These are phyloP conservation scores for Tamandua tetradactyla DNA, from an alignment of 2,797 vertebrate species.

Conservation along the genomic window DNA sequence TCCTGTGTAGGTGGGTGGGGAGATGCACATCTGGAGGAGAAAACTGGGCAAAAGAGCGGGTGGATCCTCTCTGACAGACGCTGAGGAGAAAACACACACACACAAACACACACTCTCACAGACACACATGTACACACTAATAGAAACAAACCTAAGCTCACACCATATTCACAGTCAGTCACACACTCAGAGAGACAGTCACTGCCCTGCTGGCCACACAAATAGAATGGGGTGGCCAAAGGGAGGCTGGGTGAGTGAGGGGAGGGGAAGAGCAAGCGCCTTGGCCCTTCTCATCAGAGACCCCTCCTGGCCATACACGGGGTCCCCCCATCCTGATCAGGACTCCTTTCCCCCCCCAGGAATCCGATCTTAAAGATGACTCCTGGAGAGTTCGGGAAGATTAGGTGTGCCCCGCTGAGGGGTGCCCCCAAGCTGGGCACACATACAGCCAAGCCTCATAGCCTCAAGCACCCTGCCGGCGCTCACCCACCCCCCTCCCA, in stretches of 20 bases:
- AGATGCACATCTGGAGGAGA: slow-evolving; percentile 37
- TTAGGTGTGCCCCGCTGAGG: not conserved
- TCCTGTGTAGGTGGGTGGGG: slow-evolving; percentile 4
- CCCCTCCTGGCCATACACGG: not conserved
- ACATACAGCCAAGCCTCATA: not conserved
- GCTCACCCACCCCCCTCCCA: not conserved
- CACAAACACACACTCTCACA: not conserved
- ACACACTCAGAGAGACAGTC: not conserved
- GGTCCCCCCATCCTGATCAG: not conserved
- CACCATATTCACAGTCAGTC: not conserved
- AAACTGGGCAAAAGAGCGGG: slow-evolving; percentile 18
- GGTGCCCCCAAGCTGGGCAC: not conserved
- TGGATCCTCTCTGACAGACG: not conserved
- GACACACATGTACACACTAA: not conserved
- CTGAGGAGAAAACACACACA: not conserved
- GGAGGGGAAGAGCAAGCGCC: not conserved
- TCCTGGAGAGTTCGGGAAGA: not conserved
- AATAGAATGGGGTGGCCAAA: not conserved
- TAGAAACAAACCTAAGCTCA: not conserved
- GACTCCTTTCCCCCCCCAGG: not conserved
- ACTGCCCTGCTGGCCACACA: slow-evolving; percentile 45
- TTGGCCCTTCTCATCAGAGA: not conserved
- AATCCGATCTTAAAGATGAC: not conserved
- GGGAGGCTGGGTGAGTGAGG: not conserved
- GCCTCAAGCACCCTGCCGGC: not conserved